Evolutionary conservation across 2,888 invertebrate genomes (phyloP), one percentile per base, ranked within the genome.

Genomic region (Calameuta idolon): DNA sequence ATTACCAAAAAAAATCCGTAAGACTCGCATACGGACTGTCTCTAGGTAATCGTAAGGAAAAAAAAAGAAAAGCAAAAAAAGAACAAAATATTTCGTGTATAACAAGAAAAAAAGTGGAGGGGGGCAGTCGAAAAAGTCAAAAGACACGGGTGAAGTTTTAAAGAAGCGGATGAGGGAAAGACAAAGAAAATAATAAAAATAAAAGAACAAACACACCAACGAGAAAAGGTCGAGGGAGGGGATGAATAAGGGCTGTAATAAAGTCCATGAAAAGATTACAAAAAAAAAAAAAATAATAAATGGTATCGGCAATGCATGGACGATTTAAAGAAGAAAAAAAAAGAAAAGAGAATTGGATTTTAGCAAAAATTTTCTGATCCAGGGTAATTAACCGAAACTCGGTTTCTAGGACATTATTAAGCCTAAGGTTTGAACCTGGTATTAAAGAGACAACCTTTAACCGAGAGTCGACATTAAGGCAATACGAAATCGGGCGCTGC

Each of bases 401-500:
- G 89, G 87, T 87, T 81, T 81, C 75, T 81, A 81, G 82, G 78
- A 82, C 80, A 83, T 77, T 77, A 77, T 77, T 77, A 77, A 80
- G 79, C 81, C 81, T 80, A 80, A 55, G 81, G 81, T 81, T 79
- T 76, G 80, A 81, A 73, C 78, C 78, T 78, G 78, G 73, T 69
- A 74, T 77, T 55, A 79, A 81, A 82, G 82, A 55, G 55, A 55
- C 55, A 86, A 89, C 83, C 87, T 88, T 87, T 84, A 85, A 85
- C 86, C 89, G 88, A 89, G 90, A 86, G 87, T 89, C 89, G 88
- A 89, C 89, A 85, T 90, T 89, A 87, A 90, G 89, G 89, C 90
- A 91, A 91, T 90, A 90, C 88, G 89, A 88, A 86, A 84, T 79
- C 81, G 80, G 81, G 83, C 87, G 84, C 87, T 83, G 79, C 84